Percentiles rank a stretch among this genome's conserved stretches.
phyloP scores from a whole-genome alignment of 2,797 vertebrate species.

The Morelia viridis region DNA sequence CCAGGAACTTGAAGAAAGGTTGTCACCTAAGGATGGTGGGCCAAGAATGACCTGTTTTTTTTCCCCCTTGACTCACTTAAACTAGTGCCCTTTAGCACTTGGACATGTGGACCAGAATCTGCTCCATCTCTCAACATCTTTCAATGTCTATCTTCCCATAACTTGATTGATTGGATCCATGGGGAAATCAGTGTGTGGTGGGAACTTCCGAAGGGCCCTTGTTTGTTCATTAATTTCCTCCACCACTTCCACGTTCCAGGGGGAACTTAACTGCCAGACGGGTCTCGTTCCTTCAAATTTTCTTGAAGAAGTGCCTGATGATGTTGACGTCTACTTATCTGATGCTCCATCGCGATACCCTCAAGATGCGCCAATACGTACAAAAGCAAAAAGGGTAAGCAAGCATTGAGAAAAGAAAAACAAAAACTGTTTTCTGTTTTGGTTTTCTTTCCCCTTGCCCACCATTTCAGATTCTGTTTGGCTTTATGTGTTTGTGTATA shows the following conservation, averaged over 20 bases:
- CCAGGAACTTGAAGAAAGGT: background rate
- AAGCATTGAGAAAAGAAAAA: conserved; percentile 21
- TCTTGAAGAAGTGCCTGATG: conserved; percentile 99
- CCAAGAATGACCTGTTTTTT: background rate
- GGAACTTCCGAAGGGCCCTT: background rate
- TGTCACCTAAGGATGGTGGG: background rate
- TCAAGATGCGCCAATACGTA: conserved; percentile 81
- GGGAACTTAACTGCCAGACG: conserved; percentile 95
- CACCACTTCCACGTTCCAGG: conserved; percentile 68
- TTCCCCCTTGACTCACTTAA: background rate
- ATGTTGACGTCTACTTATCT: conserved; percentile 95
- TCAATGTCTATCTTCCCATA: background rate
- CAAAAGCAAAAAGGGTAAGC: conserved; percentile 98
- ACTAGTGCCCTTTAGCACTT: background rate
- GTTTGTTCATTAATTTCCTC: conserved; percentile 38
- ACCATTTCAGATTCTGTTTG: conserved; percentile 62
- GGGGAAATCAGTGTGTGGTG: background rate
- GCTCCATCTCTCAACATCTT: background rate
- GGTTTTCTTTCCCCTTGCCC: conserved; percentile 57
- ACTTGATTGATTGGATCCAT: too few relatives aligned
- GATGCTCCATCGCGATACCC: conserved; percentile 83
- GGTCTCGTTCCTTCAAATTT: conserved; percentile 99
- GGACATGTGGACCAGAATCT: background rate
- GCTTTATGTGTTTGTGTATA: background rate
- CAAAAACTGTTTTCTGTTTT: background rate